Evolutionary conservation across 2,888 invertebrate genomes (phyloP), one percentile per base, ranked within the genome.

Genomic region (Bhutanitis thaidina): DNA sequence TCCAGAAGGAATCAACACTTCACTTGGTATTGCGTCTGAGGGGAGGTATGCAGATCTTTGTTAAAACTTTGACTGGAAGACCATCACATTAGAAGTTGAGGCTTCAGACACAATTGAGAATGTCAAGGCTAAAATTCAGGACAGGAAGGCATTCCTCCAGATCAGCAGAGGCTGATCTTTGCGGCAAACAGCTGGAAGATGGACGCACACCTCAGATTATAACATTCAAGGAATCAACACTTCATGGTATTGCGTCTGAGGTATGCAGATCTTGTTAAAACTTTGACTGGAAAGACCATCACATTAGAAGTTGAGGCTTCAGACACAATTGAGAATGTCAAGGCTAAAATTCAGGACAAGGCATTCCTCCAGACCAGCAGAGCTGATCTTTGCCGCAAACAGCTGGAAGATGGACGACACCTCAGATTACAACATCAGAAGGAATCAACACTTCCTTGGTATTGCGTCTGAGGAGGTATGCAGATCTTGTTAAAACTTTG

Each of bases 1-100:
- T 73, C 94, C 94, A 84, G 94, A 94, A 85, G 94, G 93, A 66
- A 93, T 93, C 93, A 58, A 92, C 92, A 71, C 93, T 94, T 76
- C 93, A 94, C 74, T 94, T 94, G 74, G 48, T 48, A 12, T 34
- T 48, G 4, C 44, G 44, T 14, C 29, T 44, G 1, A 15, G 43
- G 44, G 44, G 44, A 25, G 44, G 44, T 14, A 48, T 48, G 48
- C 48, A 48, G 36, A 48, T 48, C 12, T 49, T 49, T 7, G 49
- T 49, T 0, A 49, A 49, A 5, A 52, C 52, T 9, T 25, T 52
- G 20, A 47, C 52, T 1, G 52, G n/a, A 47, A 49, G 30, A 49
- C 49, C 1, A 49, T 49, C 20, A 49, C 49, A 1, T 20, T 49
- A 1, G 49, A 49, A 5, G 49, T 49, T 0, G 49, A 49, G 2